phyloP scores from a whole-genome alignment of 2,888 invertebrate genomes.

The Lumbricus terrestris region DNA sequence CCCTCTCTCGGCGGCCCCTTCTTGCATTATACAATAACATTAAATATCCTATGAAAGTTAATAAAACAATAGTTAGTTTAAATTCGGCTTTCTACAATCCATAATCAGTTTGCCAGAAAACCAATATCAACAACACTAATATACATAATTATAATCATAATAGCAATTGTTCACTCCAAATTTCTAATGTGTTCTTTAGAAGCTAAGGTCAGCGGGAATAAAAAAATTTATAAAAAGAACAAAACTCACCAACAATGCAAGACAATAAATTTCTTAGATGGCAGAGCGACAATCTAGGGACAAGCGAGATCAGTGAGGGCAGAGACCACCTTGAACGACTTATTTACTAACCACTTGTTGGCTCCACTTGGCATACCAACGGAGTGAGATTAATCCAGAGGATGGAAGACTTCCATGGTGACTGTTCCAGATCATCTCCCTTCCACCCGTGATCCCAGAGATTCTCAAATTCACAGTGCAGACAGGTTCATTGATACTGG shows the following conservation, averaged over 20 bases:
- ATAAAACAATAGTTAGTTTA: too few relatives aligned
- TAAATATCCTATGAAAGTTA: too few relatives aligned
- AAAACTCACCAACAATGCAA: neutral
- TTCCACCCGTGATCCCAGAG: too few relatives aligned
- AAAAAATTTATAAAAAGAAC: neutral
- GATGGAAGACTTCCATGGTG: neutral
- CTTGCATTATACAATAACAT: too few relatives aligned
- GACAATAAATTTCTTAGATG: neutral
- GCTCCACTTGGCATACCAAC: neutral
- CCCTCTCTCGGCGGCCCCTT: too few relatives aligned
- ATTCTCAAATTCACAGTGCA: too few relatives aligned
- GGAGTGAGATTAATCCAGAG: neutral
- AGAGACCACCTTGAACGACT: neutral
- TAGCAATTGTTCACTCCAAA: too few relatives aligned
- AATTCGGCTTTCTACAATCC: too few relatives aligned
- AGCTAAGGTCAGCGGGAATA: neutral
- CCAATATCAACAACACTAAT: neutral
- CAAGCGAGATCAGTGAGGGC: neutral
- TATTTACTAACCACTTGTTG: neutral
- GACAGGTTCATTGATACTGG: neutral
- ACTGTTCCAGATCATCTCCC: neutral
- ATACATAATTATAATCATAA: neutral
- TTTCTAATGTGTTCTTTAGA: too few relatives aligned
- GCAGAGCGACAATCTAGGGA: neutral
- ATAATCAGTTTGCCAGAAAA: too few relatives aligned